These are phyloP conservation scores for Graptemys geographica DNA, from an alignment of 2,797 vertebrate species.

Conservation along the genomic window DNA sequence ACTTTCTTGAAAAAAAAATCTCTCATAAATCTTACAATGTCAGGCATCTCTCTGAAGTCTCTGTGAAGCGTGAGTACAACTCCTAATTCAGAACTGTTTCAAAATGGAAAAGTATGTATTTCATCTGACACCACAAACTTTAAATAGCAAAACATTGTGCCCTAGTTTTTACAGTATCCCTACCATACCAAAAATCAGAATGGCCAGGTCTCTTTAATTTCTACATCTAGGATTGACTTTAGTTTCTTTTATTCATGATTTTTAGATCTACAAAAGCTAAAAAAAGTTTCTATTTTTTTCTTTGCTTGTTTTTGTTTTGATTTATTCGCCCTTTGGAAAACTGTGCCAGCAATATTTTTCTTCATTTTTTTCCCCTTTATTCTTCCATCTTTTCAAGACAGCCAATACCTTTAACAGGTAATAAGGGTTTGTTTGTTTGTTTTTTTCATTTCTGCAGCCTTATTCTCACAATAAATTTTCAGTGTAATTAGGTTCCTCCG, in stretches of 20 bases:
- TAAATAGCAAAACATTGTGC: neutral
- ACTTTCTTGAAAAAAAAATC: neutral
- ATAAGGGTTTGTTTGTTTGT: neutral
- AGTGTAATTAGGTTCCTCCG: constrained; percentile 23
- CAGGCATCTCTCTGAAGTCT: neutral
- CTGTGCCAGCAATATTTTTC: neutral
- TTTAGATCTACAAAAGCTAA: neutral
- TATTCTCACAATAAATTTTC: constrained; percentile 9
- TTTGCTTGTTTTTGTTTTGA: neutral
- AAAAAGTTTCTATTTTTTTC: constrained; percentile 29
- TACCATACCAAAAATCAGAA: neutral
- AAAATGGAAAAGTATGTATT: neutral
- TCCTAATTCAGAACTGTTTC: neutral
- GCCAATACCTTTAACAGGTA: constrained; percentile 2
- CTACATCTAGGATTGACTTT: neutral
- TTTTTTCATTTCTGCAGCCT: neutral
- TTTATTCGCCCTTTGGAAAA: neutral
- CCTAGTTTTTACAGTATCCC: neutral
- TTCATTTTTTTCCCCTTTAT: constrained; percentile 23
- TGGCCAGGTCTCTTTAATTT: fast-evolving
- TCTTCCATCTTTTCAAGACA: neutral
- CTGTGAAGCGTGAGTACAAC: neutral
- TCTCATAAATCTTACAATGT: neutral
- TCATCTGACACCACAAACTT: neutral
- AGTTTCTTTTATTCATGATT: neutral